These are phyloP conservation scores for Callospermophilus lateralis DNA, from an alignment of 2,113 vertebrate genomes.

Conservation along the genomic window DNA sequence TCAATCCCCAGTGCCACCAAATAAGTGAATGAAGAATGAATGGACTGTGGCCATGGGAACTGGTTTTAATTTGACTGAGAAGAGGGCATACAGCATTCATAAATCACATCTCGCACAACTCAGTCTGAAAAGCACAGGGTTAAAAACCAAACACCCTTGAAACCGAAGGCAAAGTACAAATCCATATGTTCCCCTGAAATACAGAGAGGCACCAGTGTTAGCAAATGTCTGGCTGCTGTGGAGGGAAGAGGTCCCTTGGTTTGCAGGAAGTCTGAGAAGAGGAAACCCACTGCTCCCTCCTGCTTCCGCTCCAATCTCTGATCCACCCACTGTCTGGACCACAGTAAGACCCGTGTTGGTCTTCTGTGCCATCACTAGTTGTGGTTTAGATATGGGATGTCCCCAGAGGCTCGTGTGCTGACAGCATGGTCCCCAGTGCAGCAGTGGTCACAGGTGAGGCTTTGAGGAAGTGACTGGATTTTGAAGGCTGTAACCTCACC, in stretches of 20 bases:
- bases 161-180: constrained; percentile 60
- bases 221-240: constrained; percentile 47
- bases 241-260: not conserved
- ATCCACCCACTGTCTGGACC: not conserved
- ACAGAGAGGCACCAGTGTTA: not conserved
- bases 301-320: not conserved
- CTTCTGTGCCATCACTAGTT: not conserved
- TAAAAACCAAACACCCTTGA: constrained; percentile 56
- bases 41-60: not conserved
- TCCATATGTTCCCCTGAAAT: constrained; percentile 62
- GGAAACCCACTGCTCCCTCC: not conserved
- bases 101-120: constrained; percentile 32
- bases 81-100: constrained; percentile 13
- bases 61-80: constrained; percentile 41
- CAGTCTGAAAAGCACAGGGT: constrained; percentile 39
- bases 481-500: too few relatives aligned
- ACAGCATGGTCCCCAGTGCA: not conserved
- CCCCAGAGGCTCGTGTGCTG: too few relatives aligned
- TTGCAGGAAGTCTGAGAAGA: not conserved
- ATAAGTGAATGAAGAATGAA: not conserved
- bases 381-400: not conserved
- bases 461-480: too few relatives aligned
- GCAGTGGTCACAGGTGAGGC: not conserved
- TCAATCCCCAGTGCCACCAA: not conserved
- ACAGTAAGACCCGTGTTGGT: not conserved